Base-by-base conservation (phyloP, 2,797 vertebrate genomes). In the Poeciliopsis paucimaculata region DNA sequence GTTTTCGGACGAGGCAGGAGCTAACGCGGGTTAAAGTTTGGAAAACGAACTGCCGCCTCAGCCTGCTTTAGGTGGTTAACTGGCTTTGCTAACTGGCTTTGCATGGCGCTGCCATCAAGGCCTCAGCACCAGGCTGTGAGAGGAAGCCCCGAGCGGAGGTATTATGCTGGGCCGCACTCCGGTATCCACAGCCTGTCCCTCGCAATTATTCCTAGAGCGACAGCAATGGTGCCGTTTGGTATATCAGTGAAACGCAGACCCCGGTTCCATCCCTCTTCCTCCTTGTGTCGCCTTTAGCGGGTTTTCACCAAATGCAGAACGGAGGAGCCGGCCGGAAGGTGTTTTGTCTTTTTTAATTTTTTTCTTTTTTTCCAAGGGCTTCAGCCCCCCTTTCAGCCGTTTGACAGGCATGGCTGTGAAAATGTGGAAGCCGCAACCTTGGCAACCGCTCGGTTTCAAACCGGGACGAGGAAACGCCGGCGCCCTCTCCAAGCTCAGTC, bases 361-460 rank as follows among this genome's bases (percentile, higher is more conserved):
- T 47, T 47, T 47, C 1, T 47, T 47, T 23, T 53, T 53, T 23
- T 23, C 49, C 90, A 87, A 90, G 90, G 92, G 90, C 92, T 93
- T 80, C 82, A 90, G 90, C 86, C 53, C 90, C 86, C 26, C 90
- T 94, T 94, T 94, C 92, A 93, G 92, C 85, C 85, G 87, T 93
- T 89, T 94, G 93, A 95, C 93, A 93, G 89, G 85, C 92, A 88
- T 94, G 91, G 91, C 93, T 89, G 91, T 91, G 92, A 84, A 90
- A 94, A 93, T 93, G 90, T 84, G 78, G 87, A 53, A 91, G 90
- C 90, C 87, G 86, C 91, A 91, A 93, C 91, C 92, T 92, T 91
- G 92, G 91, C 91, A 93, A 87, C 88, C 41, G 73, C 87, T 91
- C 84, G 64, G 74, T 88, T 92, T 94, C 79, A 85, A 91, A 78